Evolutionary conservation across 2,888 invertebrate species (phyloP), one percentile per base, ranked within the genome.

Genomic region (Steinernema hermaphroditum): DNA sequence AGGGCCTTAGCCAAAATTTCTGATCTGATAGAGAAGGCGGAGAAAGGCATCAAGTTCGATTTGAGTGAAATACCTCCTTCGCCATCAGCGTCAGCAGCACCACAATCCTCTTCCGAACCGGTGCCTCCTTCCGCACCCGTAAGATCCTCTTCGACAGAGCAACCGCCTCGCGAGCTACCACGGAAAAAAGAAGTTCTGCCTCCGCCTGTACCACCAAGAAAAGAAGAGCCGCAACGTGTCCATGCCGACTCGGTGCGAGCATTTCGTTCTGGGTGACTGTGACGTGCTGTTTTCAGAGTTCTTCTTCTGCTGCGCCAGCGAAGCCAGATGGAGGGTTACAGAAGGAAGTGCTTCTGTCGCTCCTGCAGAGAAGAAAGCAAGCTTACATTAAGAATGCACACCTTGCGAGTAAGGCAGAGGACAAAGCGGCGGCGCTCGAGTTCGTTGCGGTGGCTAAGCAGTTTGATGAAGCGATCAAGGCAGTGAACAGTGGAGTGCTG

Each of bases 401-500:
- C 19, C 8, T 27, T 2, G 62, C 62, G 6, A 29, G 29, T 24
- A 62, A 62, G 32, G 62, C 19, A 4, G 62, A 62, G 8, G 62
- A 62, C 32, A 62, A 62, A 14, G 62, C n/a, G 22, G 62, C 62
- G 6, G 62, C 62, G 1, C 29, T 24, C 16, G 32, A 62, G 27
- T 62, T 62, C 32, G 62, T 62, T 29, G 32, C 62, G 2, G 34
- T 62, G 2, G 62, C 62, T 2, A 62, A 62, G 62, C 62, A 62
- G 62, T 62, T 62, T 16, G 62, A 62, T 32, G 62, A 62, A 32
- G 62, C 62, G 32, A 62, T 62, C 62, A 62, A 62, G 27, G 62
- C 62, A 14, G 29, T 62, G 1, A 62, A 62, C 32, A 32, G 32
- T 1, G 62, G 62, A 9, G 32, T 32, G 12, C 72, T 85, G 57